Evolutionary conservation across 2,888 invertebrate genomes (phyloP).

Genomic region (Orchesellides sinensis): DNA sequence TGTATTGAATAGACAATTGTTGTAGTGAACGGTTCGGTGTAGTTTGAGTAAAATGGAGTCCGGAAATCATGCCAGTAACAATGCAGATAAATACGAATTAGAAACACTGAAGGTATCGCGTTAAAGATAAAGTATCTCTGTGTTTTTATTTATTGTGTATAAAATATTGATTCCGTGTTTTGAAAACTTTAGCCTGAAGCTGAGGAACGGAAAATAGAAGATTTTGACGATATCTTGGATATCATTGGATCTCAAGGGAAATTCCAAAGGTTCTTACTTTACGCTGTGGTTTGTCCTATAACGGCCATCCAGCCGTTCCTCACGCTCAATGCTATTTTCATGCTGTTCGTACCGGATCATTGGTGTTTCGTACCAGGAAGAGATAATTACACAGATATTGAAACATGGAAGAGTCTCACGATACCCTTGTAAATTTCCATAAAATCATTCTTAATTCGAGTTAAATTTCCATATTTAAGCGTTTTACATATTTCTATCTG

Average conservation of each 20-base stretch:
- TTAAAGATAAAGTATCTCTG: no score
- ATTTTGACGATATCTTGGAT: slow-evolving; percentile 79
- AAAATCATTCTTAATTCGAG: slow-evolving; percentile 75
- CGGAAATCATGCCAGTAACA: no score
- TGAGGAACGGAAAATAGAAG: slow-evolving; percentile 75
- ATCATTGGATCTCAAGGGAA: slow-evolving; percentile 79
- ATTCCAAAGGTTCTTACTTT: slow-evolving; percentile 80
- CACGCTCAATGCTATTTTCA: slow-evolving; percentile 79
- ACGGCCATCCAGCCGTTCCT: slow-evolving; percentile 79
- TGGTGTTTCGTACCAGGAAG: slow-evolving; percentile 81
- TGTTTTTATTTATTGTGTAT: no score
- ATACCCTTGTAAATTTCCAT: slow-evolving; percentile 78
- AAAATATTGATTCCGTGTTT: no score
- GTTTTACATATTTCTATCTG: no score
- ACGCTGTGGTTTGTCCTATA: slow-evolving; percentile 77
- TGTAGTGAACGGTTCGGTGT: no score
- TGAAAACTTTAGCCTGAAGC: neutral
- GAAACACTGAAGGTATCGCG: no score
- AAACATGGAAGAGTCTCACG: slow-evolving; percentile 79
- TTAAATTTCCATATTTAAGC: slow-evolving; percentile 76
- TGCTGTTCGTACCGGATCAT: slow-evolving; percentile 80
- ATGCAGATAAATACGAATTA: no score
- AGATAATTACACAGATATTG: slow-evolving; percentile 77
- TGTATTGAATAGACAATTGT: no score
- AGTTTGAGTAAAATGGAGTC: no score